Evolutionary conservation across 2,888 invertebrate genomes (phyloP).

Genomic region (Encarsia formosa): DNA sequence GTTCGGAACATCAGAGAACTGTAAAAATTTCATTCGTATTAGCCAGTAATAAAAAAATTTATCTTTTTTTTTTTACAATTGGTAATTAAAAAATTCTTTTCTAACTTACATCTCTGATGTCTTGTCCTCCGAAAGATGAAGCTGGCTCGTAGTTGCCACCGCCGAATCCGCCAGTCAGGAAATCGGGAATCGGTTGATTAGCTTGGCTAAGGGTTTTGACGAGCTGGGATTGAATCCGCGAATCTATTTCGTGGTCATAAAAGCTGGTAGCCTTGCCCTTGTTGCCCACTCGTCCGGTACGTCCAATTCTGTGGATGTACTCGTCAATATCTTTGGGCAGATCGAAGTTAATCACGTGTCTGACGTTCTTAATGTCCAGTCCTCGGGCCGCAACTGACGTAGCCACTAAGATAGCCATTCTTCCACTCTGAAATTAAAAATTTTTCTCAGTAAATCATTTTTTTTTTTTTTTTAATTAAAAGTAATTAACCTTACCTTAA

Average conservation of each 20-base stretch:
- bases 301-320: slow-evolving; percentile 91
- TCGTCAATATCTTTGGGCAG: slow-evolving; percentile 86
- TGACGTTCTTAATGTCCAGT: slow-evolving; percentile 80
- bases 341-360: slow-evolving; percentile 89
- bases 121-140: slow-evolving; percentile 67
- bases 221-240: slow-evolving; percentile 60
- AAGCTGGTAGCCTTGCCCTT: slow-evolving; percentile 84
- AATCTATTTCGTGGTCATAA: slow-evolving; percentile 62
- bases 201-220: slow-evolving; percentile 74
- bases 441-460: neutral
- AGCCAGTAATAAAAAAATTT: neutral
- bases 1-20: slow-evolving; percentile 14
- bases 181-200: slow-evolving; percentile 71
- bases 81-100: neutral
- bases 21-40: slow-evolving; percentile 1
- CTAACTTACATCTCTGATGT: slow-evolving; percentile 64
- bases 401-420: slow-evolving; percentile 79
- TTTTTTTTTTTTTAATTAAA: neutral
- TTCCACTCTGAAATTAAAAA: slow-evolving; percentile 53
- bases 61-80: neutral
- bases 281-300: slow-evolving; percentile 92
- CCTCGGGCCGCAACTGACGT: slow-evolving; percentile 95
- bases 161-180: slow-evolving; percentile 52
- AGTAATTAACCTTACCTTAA: slow-evolving; percentile 54
- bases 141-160: slow-evolving; percentile 39